Evolutionary conservation across 2,888 invertebrate genomes (phyloP), one percentile per base, ranked within the genome.

Genomic region (Drosophila borealis): DNA sequence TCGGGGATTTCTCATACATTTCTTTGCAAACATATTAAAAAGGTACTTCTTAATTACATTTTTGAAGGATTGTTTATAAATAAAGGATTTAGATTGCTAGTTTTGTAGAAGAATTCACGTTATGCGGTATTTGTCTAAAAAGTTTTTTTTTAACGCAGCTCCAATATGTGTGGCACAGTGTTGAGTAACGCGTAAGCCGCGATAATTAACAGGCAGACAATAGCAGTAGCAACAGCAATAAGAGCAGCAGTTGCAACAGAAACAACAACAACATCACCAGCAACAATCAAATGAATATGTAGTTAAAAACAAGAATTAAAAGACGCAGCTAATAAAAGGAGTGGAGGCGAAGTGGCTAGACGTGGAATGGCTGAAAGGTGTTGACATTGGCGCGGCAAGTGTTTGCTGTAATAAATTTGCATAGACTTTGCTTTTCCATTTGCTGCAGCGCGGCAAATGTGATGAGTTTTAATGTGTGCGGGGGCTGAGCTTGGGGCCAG

Each of bases 361-460:
- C 34, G 37, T 25, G 48, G 34, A 36, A 41, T 49, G 37, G 19
- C 33, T 39, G 17, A 39, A 51, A 51, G 63, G 53, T 67, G 78
- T 74, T 74, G 64, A 70, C 56, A 67, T 54, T 54, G 49, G 48
- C 39, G 63, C 39, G 72, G 72, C 59, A 62, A 63, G 57, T 80
- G 75, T 53, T 55, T 61, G 60, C 62, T 33, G 56, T 59, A 66
- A 56, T 49, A 74, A 75, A 61, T 76, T 64, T 68, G 55, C 42
- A 65, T 62, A 65, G 45, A 59, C 53, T 64, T 56, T 39, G 55
- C 60, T 19, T 50, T 46, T 44, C 29, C 21, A 51, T 65, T 45
- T 39, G 56, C 37, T n/a, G 37, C 34, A 55, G 34, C 4, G 17
- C 25, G 55, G 25, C 9, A 41, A n/a, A 29, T 29, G 29, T 29